These are phyloP conservation scores for Epinephelus moara DNA, from an alignment of 2,113 vertebrate genomes.

Conservation along the genomic window DNA sequence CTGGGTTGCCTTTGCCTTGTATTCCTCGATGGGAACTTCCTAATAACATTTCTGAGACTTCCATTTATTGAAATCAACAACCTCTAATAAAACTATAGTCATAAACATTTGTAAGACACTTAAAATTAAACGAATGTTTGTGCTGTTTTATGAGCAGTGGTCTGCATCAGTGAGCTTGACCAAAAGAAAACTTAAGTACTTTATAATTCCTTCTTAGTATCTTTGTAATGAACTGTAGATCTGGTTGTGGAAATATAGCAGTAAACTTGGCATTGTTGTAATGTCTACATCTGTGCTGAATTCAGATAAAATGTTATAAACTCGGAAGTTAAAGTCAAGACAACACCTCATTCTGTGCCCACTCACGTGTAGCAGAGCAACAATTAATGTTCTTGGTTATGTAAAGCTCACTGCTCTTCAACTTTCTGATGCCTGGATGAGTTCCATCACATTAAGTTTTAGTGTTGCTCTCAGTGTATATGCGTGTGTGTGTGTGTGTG, in stretches of 20 bases:
- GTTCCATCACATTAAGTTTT: constrained; percentile 53
- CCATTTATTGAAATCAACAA: not conserved
- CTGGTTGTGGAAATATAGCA: not conserved
- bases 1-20: not conserved
- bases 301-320: not conserved
- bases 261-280: not conserved
- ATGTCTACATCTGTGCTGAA: not conserved
- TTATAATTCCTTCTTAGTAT: not conserved
- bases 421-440: constrained; percentile 48
- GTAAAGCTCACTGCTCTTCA: constrained; percentile 24
- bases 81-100: not conserved
- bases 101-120: not conserved
- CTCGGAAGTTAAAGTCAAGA: not conserved
- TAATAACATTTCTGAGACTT: too few relatives aligned
- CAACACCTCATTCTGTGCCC: not conserved
- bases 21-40: not conserved
- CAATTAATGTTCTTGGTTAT: constrained; percentile 23
- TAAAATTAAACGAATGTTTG: not conserved
- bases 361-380: constrained; percentile 4
- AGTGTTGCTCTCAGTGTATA: constrained; percentile 18
- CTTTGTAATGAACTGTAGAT: not conserved
- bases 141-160: not conserved
- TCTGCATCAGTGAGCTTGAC: not conserved
- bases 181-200: not conserved
- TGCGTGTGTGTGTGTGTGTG: not conserved